Percentiles rank a stretch among this genome's conserved stretches.
Conservation (phyloP, 2,113 vertebrate genomes). For the Crypturellus undulatus region DNA sequence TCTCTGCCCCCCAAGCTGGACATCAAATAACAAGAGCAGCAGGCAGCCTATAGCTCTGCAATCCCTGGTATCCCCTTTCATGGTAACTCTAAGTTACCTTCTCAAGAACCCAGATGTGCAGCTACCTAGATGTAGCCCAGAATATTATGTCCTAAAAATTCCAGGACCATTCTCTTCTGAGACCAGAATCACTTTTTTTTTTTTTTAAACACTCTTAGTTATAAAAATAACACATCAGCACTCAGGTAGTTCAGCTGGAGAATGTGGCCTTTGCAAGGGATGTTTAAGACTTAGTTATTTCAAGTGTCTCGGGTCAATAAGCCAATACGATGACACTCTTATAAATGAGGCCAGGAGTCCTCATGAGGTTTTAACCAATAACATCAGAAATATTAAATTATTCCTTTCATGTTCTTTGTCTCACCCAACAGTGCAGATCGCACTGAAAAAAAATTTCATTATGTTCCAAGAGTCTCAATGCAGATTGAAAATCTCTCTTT, state of each 20-base stretch:
- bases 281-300: not conserved
- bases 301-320: slow-evolving; percentile 57
- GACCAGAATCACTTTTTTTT: not conserved
- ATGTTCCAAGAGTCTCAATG: not conserved
- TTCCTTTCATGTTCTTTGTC: slow-evolving; percentile 8
- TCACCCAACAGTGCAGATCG: not conserved
- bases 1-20: not conserved
- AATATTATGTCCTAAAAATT: not conserved
- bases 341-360: slow-evolving; percentile 44
- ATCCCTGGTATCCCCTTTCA: not conserved
- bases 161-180: not conserved
- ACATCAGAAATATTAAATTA: slow-evolving; percentile 42
- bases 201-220: not conserved
- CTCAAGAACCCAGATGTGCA: not conserved
- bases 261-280: not conserved
- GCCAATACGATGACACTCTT: not conserved
- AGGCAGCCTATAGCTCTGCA: not conserved
- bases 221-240: not conserved
- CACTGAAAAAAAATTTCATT: not conserved
- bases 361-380: slow-evolving; percentile 35
- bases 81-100: not conserved
- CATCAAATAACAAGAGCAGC: rapidly evolving
- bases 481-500: not conserved
- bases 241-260: not conserved
- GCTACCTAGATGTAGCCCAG: not conserved